These are phyloP conservation scores for Eristalinus sepulchralis DNA, from an alignment of 2,888 invertebrate genomes.

Conservation along the genomic window DNA sequence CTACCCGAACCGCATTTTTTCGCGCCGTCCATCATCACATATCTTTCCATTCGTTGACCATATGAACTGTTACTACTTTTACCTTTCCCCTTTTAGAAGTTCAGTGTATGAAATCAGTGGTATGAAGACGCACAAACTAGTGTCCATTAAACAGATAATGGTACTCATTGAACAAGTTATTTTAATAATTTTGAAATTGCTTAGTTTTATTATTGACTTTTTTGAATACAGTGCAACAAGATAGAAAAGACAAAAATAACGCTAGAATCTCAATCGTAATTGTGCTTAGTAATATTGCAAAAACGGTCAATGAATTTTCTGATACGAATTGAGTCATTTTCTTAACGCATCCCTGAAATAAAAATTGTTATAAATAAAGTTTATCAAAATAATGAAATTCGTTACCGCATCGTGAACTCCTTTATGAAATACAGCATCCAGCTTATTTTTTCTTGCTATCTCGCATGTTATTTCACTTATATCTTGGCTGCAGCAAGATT, in stretches of 20 bases:
- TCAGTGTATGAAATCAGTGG: background rate
- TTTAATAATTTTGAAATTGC: background rate
- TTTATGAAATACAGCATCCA: conserved; percentile 81
- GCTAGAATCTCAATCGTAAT: background rate
- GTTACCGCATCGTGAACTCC: conserved; percentile 82
- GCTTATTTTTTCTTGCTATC: conserved; percentile 80
- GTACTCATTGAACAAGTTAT: background rate
- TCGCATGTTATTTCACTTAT: conserved; percentile 82
- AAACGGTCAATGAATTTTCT: background rate
- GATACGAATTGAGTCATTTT: background rate
- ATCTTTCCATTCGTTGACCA: background rate
- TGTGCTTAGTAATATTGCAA: background rate
- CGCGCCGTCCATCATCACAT: background rate
- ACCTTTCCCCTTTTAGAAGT: background rate
- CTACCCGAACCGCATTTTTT: background rate
- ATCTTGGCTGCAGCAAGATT: conserved; percentile 83
- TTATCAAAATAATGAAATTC: background rate
- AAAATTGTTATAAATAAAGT: background rate
- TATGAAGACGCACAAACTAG: background rate
- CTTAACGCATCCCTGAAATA: background rate
- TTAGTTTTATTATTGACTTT: background rate
- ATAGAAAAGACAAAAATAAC: background rate
- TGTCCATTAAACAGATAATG: background rate
- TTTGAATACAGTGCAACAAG: background rate
- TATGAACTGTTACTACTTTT: background rate